Evolutionary conservation across 1,140 invertebrate genomes (phyloP), one percentile per base, ranked within the genome.

Genomic region (Plectus sambesii): DNA sequence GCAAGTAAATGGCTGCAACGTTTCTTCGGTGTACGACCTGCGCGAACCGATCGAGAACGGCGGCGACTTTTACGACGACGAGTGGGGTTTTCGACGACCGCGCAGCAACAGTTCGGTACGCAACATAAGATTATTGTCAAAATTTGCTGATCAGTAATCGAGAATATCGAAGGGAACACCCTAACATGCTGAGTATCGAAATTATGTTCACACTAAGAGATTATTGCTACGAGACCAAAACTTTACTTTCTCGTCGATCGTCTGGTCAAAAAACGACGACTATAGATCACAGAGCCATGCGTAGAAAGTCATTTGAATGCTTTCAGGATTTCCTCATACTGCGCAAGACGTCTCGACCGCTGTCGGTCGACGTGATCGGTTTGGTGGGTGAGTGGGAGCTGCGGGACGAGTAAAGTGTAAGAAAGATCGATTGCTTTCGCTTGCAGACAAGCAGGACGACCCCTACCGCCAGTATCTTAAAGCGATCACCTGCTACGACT

Each of bases 391-490:
- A 47, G 46, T 44, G 3, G 6, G 12, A 12, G 29, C 8, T 40
- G 8, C 8, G 17, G 8, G 6, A 19, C 6, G 6, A 12, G 17
- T 8, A 12, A 40, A 12, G 6, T 25, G 8, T 19, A 8, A 19
- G 6, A 15, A 8, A 17, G 39, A 8, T 40, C 17, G 41, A 5
- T 42, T 33, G 26, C 26, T 40, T 3, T 40, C 23, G 3, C 15
- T 3, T 47, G 9, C 33, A 47, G 46, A 49, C n/a, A 9, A 26
- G 8, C 12, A 49, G 9, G n/a, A 24, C 5, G 47, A 49, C 25
- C 44, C 47, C 9, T 49, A 49, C 27, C 4, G 17, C 5, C 47
- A 49, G 44, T 49, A 49, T 46, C 45, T 49, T 41, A 49, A 49
- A 25, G 47, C 36, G 12, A 17, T 49, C 4, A 46, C 45, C 12